Base-by-base conservation (phyloP, 2,888 invertebrate species). In the Ichneumoninae sp. region DNA sequence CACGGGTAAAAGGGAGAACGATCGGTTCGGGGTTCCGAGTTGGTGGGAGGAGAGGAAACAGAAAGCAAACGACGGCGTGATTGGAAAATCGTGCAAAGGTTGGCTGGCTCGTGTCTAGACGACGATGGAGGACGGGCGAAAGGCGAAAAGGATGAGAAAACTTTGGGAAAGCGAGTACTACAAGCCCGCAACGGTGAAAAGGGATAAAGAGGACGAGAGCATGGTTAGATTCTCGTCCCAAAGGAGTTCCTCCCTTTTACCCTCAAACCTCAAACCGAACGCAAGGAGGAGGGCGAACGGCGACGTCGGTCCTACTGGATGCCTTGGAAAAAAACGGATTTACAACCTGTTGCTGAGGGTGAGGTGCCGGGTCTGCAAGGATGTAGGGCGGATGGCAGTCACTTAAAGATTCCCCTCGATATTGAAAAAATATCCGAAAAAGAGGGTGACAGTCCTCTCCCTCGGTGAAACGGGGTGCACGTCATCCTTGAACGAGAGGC, bases 341-440 rank as follows among this genome's bases (percentile, higher is more conserved):
- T 93, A 93, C 93, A 93, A 93, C 93, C 93, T 93, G 93, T 93
- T 93, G 93, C 93, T 93, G 90, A 85, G 87, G 85, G 84, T 77
- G 81, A 81, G 84, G 75, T 71, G 60, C 40, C 44, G 44, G 70
- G 26, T 76, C 81, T 44, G 65, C 76, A 81, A 57, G 63, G 76
- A 54, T 77, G 74, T 52, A 57, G 68, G 65, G 33, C 30, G 84
- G 84, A 74, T 75, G 63, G 71, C 85, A 91, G 90, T 92, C 93
- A 93, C 93, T 93, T 93, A 93, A 93, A 93, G 93, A 93, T 93
- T 93, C 93, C 93, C 93, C 93, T 93, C 93, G 93, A 93, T 93
- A 93, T 93, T 92, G 93, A 93, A 93, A 93, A 93, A 93, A 93
- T 93, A 93, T 93, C 92, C 92, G 91, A 91, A 91, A 91, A 90